Evolutionary conservation across 2,113 vertebrate species (phyloP), one percentile per base, ranked within the genome.

Genomic region (Morone chrysops): DNA sequence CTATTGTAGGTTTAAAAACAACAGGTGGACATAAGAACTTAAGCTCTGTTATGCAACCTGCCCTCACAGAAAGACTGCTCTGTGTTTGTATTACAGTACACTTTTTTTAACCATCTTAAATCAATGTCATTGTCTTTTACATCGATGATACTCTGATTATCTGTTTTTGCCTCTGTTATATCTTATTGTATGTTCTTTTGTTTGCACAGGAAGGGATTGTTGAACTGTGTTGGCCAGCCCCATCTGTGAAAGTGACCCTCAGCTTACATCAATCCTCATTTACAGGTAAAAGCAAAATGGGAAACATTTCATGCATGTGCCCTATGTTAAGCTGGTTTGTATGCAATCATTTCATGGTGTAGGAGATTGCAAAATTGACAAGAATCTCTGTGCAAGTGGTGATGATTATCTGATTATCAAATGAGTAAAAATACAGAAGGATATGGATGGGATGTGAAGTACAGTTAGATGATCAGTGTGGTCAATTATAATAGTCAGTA

Each of bases 241-340:
- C 56, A n/a, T 56, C 73, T 70, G 47, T 59, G 14, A 74, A 61
- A 22, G 57, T 66, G 12, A 72, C 66, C 13, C 13, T 67, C 62
- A 7, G 20, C 22, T 45, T 14, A 25, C 17, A 57, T 54, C 61
- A 43, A n/a, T 36, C 4, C 1, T 53, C 38, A 70, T 57, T 54
- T 40, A 60, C 25, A 72, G 87, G 88, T 91, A 90, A 87, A 66
- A 65, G 16, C 45, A 69, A 75, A 59, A n/a, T n/a, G 31, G 31
- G 31, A 31, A 31, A 31, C 31, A 31, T 31, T 31, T 31, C 31
- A 31, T 31, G 31, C 31, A 31, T 31, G 31, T 31, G 31, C 31
- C 3, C 31, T 31, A 31, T 31, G 31, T 31, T 31, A 31, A 31
- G 31, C 3, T 3, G 31, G 31, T 31, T 47, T 47, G 14, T 16